Evolutionary conservation across 2,888 invertebrate species (phyloP), one percentile per base, ranked within the genome.

Genomic region (Proisotoma minuta): DNA sequence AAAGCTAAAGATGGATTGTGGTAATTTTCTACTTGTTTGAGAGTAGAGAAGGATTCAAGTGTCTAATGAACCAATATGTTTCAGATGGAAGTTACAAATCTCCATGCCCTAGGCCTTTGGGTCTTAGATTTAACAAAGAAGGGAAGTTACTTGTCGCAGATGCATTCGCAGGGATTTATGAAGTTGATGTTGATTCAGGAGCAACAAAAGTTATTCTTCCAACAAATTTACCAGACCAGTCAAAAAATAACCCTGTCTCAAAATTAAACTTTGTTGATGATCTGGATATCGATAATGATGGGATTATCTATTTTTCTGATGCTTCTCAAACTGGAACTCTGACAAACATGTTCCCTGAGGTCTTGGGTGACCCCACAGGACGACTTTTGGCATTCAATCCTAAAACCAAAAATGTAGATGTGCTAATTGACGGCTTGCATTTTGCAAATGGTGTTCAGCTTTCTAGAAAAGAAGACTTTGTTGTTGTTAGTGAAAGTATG

Each of bases 361-460:
- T 61, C 0, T 57, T 66, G 26, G 68, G 65, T 8, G 59, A 60
- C 5, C 63, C 68, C 2, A 63, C 59, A 1, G 72, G 72, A 78
- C 92, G 94, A 76, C 79, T 96, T 48, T 81, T 96, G 62, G 84
- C 86, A 75, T 93, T 90, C 77, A 84, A 92, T 77, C 85, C 89
- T 0, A 84, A 83, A 56, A 89, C 85, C 64, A 90, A 90, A 75
- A 82, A 83, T 68, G 89, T 87, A 75, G 84, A 82, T 75, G 87
- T 93, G 2, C 78, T 97, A 26, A 75, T 91, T 0, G 84, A 88
- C 67, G 82, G 87, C 52, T 75, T 98, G 0, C 85, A 84, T 77
- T 94, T 95, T 78, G 83, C 96, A 0, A 99, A 98, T 78, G 97
- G 97, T 18, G 78, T 98, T 24, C 85, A 82, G 56, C 75, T 97